Conservation (phyloP, 2,113 vertebrate species). For the Podilymbus podiceps region DNA sequence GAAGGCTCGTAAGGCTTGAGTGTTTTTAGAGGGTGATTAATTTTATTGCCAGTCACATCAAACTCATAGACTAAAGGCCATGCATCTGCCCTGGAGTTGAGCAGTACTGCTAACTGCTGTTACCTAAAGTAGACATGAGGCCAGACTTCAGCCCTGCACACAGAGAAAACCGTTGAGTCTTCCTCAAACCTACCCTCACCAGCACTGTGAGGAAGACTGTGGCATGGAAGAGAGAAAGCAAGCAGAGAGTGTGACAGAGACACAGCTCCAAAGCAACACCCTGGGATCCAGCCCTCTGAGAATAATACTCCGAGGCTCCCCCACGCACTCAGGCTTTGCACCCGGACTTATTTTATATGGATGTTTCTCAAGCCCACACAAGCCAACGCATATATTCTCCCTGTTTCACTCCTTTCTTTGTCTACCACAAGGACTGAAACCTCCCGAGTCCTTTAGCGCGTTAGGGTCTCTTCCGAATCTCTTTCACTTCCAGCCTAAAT, state of each 20-base stretch:
- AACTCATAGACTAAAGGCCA: not conserved
- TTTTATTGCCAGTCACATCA: not conserved
- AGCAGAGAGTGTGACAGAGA: not conserved
- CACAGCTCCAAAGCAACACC: not conserved
- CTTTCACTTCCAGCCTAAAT: not conserved
- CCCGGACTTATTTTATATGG: not conserved
- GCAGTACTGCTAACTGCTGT: not conserved
- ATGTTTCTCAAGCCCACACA: slow-evolving; percentile 37
- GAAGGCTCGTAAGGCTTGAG: not conserved
- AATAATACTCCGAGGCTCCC: not conserved
- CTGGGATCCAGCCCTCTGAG: not conserved
- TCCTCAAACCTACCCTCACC: not conserved
- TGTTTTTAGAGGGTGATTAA: not conserved
- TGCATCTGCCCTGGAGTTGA: not conserved
- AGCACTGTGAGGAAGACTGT: not conserved
- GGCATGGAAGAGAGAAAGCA: not conserved
- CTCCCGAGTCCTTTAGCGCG: accelerated
- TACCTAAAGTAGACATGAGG: not conserved
- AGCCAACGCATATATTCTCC: not conserved
- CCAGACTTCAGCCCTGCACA: not conserved
- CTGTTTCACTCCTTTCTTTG: not conserved
- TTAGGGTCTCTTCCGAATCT: not conserved
- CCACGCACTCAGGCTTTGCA: not conserved
- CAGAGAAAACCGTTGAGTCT: not conserved
- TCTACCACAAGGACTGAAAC: not conserved